phyloP scores from a whole-genome alignment of 2,888 invertebrate genomes.

The Herminia tarsipennalis region DNA sequence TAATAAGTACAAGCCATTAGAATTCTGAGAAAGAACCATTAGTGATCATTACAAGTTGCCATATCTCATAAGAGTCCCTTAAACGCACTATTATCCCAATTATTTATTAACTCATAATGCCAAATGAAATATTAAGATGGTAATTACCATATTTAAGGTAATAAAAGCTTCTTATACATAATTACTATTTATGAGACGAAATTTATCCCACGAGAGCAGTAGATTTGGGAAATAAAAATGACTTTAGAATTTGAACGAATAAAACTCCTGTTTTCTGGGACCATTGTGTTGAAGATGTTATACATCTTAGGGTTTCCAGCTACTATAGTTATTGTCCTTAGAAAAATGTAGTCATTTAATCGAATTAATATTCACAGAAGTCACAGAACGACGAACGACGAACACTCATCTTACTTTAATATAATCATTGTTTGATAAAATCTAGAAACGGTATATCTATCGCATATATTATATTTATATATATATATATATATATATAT shows the following conservation, averaged over 20 bases:
- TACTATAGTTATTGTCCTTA: not conserved
- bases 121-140: conserved; percentile 3
- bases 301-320: conserved; percentile 8
- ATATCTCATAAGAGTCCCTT: too few species aligned
- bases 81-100: not conserved
- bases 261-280: conserved; percentile 16
- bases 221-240: conserved; percentile 17
- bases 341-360: too few species aligned
- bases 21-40: too few species aligned
- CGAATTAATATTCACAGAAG: too few species aligned
- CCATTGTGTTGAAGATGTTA: conserved; percentile 13
- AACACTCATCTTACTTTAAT: too few species aligned
- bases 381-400: too few species aligned
- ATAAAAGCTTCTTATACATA: conserved; percentile 8
- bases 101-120: not conserved
- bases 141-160: conserved; percentile 2
- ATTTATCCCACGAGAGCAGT: conserved; percentile 11
- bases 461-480: too few species aligned
- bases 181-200: conserved; percentile 20
- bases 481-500: too few species aligned
- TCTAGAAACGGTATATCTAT: too few species aligned
- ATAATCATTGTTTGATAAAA: too few species aligned
- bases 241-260: conserved; percentile 12
- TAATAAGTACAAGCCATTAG: too few species aligned
- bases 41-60: too few species aligned